Conservation (phyloP, 2,888 invertebrate genomes). For the Eueremaeus valkanovi region DNA sequence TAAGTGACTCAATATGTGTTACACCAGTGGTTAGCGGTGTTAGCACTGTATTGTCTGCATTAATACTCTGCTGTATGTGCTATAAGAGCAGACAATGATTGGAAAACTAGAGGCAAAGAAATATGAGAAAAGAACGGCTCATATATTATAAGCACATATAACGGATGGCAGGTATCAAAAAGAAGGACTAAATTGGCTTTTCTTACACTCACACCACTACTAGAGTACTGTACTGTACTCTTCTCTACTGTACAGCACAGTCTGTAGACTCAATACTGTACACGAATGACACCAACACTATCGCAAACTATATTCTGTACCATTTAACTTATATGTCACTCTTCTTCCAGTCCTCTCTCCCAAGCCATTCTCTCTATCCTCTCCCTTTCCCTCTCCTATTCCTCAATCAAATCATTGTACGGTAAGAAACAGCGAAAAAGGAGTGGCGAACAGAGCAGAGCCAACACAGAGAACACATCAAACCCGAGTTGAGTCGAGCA, state of each 20-base stretch:
- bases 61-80: constrained; percentile 16
- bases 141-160: constrained; percentile 34
- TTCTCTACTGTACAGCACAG: too few relatives aligned
- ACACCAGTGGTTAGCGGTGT: constrained; percentile 22
- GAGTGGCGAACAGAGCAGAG: constrained; percentile 11
- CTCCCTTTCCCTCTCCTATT: neutral
- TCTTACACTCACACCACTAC: constrained; percentile 18
- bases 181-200: constrained; percentile 32
- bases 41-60: constrained; percentile 20
- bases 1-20: constrained; percentile 35
- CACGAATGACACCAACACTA: constrained; percentile 28
- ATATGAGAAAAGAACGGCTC: constrained; percentile 27
- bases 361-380: neutral
- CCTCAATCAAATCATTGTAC: constrained; percentile 18
- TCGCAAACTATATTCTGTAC: constrained; percentile 7
- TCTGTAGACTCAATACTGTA: too few relatives aligned
- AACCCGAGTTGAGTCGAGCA: neutral
- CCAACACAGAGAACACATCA: neutral
- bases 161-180: constrained; percentile 35
- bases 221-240: too few relatives aligned
- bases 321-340: constrained; percentile 31
- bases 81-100: constrained; percentile 14
- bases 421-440: constrained; percentile 1
- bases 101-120: neutral
- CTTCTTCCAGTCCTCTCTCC: constrained; percentile 1